Base-by-base conservation (phyloP, 2,888 invertebrate genomes). In the Arctia plantaginis region DNA sequence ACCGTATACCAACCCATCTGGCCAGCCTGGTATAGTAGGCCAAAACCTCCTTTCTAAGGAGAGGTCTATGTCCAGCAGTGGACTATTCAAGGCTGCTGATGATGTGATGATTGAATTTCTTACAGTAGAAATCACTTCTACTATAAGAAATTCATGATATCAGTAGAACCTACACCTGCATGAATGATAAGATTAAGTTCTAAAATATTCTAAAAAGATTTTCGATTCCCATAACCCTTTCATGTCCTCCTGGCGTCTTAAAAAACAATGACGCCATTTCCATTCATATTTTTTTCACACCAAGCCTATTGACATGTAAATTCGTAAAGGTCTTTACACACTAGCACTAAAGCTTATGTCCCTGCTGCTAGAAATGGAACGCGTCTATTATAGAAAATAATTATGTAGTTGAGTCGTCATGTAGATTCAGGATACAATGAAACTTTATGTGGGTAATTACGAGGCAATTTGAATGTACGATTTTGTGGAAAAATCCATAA, bases 231-330 rank as follows among this genome's bases (percentile, higher is more conserved):
- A 44, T 30, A 67, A 30, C 67, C 66, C 67, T 67, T 47, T 47
- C 44, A 44, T 30, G 8, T 67, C 44, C 12, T 67, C 30, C 12
- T 30, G 73, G 69, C 71, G 70, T 69, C 69, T 64, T 73, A 64
- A 69, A 81, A 82, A 78, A 82, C 79, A 83, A 82, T 78, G 81
- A 80, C 69, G 71, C 71, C 51, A 74, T 81, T 84, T 78, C 76
- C 59, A 71, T 76, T 78, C 76, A 74, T 77, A 79, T 76, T 80
- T 81, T 75, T 81, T 75, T 77, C 75, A 64, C 72, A 75, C 51
- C 70, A 77, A 68, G 44, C 72, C 79, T 76, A 82, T 83, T 82
- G 85, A 80, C 72, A 84, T 85, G 84, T 82, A 84, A 83, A 85
- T 83, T 51, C 71, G 75, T 82, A 71, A 75, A 74, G 72, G 74